A percentile compares a stretch with the other conserved stretches of the same genome.
These are phyloP conservation scores for Sphinx pinastri DNA, from an alignment of 2,888 invertebrate genomes.

Conservation along the genomic window DNA sequence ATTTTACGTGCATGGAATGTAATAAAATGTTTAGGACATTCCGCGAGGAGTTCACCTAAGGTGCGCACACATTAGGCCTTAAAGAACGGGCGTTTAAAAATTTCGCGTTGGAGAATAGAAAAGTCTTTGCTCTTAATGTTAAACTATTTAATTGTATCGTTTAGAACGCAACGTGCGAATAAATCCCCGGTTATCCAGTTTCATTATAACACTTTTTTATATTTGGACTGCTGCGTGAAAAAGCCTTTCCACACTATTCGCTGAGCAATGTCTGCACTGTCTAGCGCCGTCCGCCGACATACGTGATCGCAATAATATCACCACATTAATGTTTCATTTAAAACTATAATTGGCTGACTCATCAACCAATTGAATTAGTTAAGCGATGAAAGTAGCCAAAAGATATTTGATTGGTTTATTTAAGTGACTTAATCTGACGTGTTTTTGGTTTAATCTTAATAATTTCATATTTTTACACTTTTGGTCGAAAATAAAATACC, in stretches of 20 bases:
- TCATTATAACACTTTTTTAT: background rate
- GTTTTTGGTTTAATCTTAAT: background rate
- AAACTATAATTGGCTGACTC: constrained; percentile 20
- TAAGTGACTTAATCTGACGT: background rate
- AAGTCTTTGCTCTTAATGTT: background rate
- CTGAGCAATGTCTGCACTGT: background rate
- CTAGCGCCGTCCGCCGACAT: constrained; percentile 35
- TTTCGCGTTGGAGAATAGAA: background rate
- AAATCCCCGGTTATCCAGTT: background rate
- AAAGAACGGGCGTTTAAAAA: background rate
- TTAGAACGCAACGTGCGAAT: background rate
- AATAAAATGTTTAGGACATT: constrained; percentile 80
- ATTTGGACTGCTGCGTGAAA: background rate
- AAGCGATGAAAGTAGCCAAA: background rate
- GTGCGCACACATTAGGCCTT: constrained; percentile 5
- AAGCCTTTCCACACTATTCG: background rate
- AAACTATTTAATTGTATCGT: background rate
- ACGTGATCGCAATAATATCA: constrained; percentile 15
- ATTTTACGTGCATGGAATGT: constrained; percentile 83
- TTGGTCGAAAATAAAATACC: too few species aligned
- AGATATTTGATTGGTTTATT: background rate
- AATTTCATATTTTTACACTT: background rate
- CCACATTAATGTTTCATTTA: constrained; percentile 14
- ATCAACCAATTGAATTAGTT: background rate
- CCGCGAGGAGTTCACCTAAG: constrained; percentile 42